Evolutionary conservation across 2,888 invertebrate genomes (phyloP), one percentile per base, ranked within the genome.

Genomic region (Gordius sp.): DNA sequence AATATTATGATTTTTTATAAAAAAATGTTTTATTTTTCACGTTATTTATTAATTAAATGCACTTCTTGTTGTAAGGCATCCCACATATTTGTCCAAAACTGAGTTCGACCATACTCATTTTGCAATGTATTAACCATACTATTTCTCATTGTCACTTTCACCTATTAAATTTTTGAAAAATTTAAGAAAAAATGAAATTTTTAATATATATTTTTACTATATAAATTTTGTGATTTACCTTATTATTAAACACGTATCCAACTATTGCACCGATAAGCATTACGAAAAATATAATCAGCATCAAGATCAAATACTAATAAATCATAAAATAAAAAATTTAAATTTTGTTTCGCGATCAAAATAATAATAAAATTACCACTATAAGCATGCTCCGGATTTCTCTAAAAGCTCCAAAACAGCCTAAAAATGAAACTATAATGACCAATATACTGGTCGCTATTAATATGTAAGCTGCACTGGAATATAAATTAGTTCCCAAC

Each of bases 11-110:
- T n/a, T n/a, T n/a, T n/a, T n/a, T n/a, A n/a, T n/a, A n/a, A n/a
- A n/a, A n/a, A n/a, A n/a, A n/a, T n/a, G n/a, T n/a, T n/a, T n/a
- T n/a, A n/a, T n/a, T n/a, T n/a, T n/a, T n/a, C n/a, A n/a, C n/a
- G n/a, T n/a, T n/a, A n/a, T n/a, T n/a, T n/a, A n/a, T n/a, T n/a
- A n/a, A n/a, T n/a, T n/a, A n/a, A n/a, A n/a, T n/a, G 20, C 20
- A 47, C 47, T 23, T 47, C 47, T 47, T 47, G 47, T 47, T 47
- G 47, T n/a, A 47, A 20, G 20, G 47, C 8, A 47, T 47, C 47
- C 47, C 47, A 47, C 8, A 47, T 20, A 18, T 13, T 47, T 47
- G 47, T 47, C 13, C 23, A 47, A 23, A 20, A 8, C 20, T 47
- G 47, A 47, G 8, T 47, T n/a, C 8, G 4, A 13, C 47, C 47